A percentile compares a stretch with the other conserved stretches of the same genome.
phyloP scores from a whole-genome alignment of 2,113 vertebrate species.

The Corynorhinus townsendii region DNA sequence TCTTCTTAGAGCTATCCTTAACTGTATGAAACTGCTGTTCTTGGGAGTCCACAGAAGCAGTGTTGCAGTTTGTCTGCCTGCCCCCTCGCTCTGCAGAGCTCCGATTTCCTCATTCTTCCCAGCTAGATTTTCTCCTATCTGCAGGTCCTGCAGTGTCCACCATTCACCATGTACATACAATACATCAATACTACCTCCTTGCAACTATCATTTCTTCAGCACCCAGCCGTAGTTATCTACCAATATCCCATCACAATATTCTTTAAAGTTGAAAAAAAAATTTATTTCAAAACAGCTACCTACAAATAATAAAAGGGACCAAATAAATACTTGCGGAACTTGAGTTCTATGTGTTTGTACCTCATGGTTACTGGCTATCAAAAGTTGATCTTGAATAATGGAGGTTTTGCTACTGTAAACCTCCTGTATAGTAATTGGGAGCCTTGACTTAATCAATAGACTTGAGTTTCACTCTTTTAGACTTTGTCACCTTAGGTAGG shows the following conservation, averaged over 20 bases:
- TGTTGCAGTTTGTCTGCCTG: neutral
- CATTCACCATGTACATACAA: neutral
- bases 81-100: neutral
- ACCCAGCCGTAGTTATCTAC: neutral
- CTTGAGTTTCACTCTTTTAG: neutral
- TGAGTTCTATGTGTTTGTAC: neutral
- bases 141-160: neutral
- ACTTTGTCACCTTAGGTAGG: neutral
- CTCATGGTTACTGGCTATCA: neutral
- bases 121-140: neutral
- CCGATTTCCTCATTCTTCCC: neutral
- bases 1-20: neutral
- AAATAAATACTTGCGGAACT: neutral
- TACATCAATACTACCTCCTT: neutral
- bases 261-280: neutral
- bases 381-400: neutral
- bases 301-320: neutral
- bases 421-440: neutral
- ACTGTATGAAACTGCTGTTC: neutral
- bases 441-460: neutral
- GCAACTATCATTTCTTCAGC: neutral
- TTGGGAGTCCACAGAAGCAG: neutral
- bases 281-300: conserved; percentile 28
- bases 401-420: neutral
- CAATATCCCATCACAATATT: neutral